Evolutionary conservation across 2,113 vertebrate genomes (phyloP), one percentile per base, ranked within the genome.

Genomic region (Scophthalmus maximus): DNA sequence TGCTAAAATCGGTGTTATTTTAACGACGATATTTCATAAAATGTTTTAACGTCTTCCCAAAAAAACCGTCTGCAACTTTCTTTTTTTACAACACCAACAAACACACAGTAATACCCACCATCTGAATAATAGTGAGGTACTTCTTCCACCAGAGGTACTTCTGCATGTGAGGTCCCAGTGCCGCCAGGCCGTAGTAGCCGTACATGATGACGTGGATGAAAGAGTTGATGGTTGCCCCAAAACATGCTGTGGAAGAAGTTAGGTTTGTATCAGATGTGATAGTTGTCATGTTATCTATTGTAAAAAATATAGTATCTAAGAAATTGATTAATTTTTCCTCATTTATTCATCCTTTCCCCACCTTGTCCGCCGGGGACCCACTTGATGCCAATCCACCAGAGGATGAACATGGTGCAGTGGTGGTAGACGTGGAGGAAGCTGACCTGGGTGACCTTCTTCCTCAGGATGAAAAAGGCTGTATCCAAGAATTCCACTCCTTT

Each of bases 321-420:
- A n/a, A n/a, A n/a, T n/a, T n/a, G n/a, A n/a, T n/a, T n/a, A n/a
- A n/a, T n/a, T n/a, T n/a, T n/a, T n/a, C n/a, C n/a, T n/a, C n/a
- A 32, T 32, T 23, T 9, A 7, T 22, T 2, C 0, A 25, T 18
- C 30, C 22, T 15, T 46, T 38, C 17, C 95, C 96, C 81, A 99
- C 98, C 95, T 92, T 99, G 97, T 90, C 98, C 98, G 27, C 98
- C 98, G 25, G 98, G 96, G 30, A 99, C 97, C 98, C 98, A 99
- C 64, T 98, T 99, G 86, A 99, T 97, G 78, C 98, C 98, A 74
- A 99, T 97, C 98, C 98, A 99, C 98, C 98, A 99, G 72, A 99
- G 93, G 53, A 97, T 97, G 91, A 99, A 99, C 98, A 99, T 99
- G 70, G 97, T 98, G 87, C 96, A 99, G 93, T 99, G 98, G 78